phyloP scores from a whole-genome alignment of 2,888 invertebrate genomes.

The Leptinotarsa juncta region DNA sequence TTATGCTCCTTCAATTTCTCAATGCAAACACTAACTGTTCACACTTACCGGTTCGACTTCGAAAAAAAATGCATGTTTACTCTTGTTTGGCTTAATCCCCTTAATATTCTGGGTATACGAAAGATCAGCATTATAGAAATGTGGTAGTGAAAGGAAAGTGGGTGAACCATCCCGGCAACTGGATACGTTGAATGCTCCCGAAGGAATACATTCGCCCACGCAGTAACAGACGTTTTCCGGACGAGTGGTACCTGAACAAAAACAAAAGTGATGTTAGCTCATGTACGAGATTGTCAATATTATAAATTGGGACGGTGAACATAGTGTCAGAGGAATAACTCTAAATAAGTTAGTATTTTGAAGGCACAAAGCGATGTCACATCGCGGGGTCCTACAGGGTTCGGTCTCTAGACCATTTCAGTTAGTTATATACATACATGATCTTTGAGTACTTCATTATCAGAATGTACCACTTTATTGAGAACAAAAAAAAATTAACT shows the following conservation, averaged over 20 bases:
- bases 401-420: too few species aligned
- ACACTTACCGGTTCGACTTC: constrained; percentile 76
- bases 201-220: constrained; percentile 78
- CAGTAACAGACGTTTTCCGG: constrained; percentile 78
- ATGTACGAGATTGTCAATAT: background rate
- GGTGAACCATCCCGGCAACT: constrained; percentile 83
- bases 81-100: constrained; percentile 76
- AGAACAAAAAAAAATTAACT: too few species aligned
- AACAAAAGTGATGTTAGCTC: too few species aligned
- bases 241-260: constrained; percentile 68
- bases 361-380: too few species aligned
- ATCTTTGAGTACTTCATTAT: too few species aligned
- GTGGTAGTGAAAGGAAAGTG: constrained; percentile 83
- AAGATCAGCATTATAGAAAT: constrained; percentile 81
- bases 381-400: too few species aligned
- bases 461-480: too few species aligned
- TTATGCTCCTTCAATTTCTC: constrained; percentile 13
- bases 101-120: constrained; percentile 71
- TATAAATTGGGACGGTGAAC: background rate
- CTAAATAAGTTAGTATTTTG: too few species aligned
- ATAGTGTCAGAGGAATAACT: background rate
- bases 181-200: constrained; percentile 81
- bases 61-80: constrained; percentile 80
- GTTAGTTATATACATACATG: too few species aligned
- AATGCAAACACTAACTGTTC: background rate